A percentile compares a stretch with the other conserved stretches of the same genome.
These are phyloP conservation scores for Psilopogon haemacephalus DNA, from an alignment of 2,113 vertebrate genomes.

Conservation along the genomic window DNA sequence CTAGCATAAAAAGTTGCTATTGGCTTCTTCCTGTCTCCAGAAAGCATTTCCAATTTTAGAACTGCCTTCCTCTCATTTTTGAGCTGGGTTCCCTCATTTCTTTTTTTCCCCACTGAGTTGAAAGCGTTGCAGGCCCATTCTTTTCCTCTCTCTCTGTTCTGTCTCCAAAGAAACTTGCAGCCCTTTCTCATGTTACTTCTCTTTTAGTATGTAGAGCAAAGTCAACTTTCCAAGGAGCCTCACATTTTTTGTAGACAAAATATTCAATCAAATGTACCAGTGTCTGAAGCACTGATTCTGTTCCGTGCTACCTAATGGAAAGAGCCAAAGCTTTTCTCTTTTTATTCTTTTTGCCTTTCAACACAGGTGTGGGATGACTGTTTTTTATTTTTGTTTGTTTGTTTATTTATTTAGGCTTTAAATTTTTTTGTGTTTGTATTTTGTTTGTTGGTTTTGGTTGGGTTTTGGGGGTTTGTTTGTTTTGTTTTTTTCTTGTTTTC, in stretches of 20 bases:
- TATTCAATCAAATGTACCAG: not conserved
- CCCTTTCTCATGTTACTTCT: not conserved
- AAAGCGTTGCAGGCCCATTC: not conserved
- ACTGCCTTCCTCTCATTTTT: not conserved
- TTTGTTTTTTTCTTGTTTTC: too few species aligned
- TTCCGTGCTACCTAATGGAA: not conserved
- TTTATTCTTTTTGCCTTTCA: not conserved
- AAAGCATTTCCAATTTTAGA: conserved; percentile 27
- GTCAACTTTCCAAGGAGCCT: not conserved
- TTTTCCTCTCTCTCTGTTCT: not conserved
- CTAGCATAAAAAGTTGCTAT: not conserved
- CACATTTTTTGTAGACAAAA: not conserved
- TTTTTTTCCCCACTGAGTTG: not conserved
- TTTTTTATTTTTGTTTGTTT: not conserved
- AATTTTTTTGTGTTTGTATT: not conserved
- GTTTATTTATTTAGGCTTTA: too few species aligned
- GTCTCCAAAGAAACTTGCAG: not conserved
- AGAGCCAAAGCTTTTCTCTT: not conserved
- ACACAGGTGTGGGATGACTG: not conserved
- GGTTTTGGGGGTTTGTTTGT: too few species aligned
- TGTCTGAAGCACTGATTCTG: not conserved
- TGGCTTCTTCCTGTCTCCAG: not conserved
- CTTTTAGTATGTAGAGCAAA: not conserved
- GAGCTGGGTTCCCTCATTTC: not conserved
- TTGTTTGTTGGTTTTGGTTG: too few species aligned